Base-by-base conservation (phyloP, 2,888 invertebrate genomes). In the Baronia brevicornis region DNA sequence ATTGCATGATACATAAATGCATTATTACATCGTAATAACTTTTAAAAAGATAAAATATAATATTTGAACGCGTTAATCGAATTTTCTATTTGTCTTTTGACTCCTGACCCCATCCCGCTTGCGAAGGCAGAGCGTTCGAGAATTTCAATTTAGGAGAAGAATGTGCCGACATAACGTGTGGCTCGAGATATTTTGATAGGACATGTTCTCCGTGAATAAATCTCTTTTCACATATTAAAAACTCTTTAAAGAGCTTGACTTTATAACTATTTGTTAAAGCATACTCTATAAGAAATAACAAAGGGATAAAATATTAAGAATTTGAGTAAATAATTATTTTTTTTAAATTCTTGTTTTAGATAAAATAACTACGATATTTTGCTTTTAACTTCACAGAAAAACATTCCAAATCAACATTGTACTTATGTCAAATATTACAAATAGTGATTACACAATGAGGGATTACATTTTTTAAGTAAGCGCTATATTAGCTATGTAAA, bases 121-220 rank as follows among this genome's bases (percentile, higher is more conserved):
- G 57, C 61, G 68, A 65, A 69, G 71, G 77, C 72, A 71, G 70
- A 72, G 70, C 74, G 78, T 73, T 74, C 73, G 77, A 84, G 85
- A 84, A 85, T 85, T 85, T 84, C 85, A 85, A 85, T 85, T 85
- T 85, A 82, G 72, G 82, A 84, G 84, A 85, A 84, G 85, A 85
- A 85, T 85, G 84, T 72, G 85, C 77, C 84, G 74, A 82, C 84
- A 80, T 79, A 84, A 80, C 82, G 80, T 80, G 82, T 80, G 75
- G 77, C 77, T 78, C 79, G 75, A 80, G 82, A 82, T 82, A 84
- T 84, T 84, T 84, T 84, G 82, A 84, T 84, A 84, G 82, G 79
- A 79, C 79, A 84, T 82, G 80, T 75, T 78, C 78, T 70, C 70
- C 72, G 70, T 73, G 82, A 80, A 82, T 84, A 82, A 82, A 82